Base-by-base conservation (phyloP, 2,888 invertebrate genomes). In the Seladonia tumulorum region DNA sequence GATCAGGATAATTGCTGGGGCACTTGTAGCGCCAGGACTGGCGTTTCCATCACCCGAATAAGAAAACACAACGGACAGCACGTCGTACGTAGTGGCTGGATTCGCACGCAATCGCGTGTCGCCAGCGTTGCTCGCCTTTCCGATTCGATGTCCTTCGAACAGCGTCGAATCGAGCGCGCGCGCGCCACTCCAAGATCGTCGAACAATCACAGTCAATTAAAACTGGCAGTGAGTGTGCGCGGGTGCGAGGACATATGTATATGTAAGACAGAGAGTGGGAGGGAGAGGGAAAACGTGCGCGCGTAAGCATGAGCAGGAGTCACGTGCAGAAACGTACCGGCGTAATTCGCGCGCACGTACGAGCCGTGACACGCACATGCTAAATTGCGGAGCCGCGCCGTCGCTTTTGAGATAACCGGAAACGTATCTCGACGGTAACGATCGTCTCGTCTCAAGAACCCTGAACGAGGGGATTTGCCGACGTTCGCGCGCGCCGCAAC, bases 341-440 rank as follows among this genome's bases (percentile, higher is more conserved):
- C 68, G 39, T 68, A 68, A 68, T 68, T 68, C 39, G 89, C 82
- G 89, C 88, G 88, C 90, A 84, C 84, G 89, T 86, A 80, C 90
- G 45, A n/a, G 88, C 86, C 87, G 81, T 84, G 83, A 88, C 88
- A 91, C 89, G 92, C 93, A 91, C 92, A 91, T 91, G 91, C 89
- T 90, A 89, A 92, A 92, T 91, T 92, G 90, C 87, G 89, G 84
- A 88, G 90, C 74, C 76, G 80, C 68, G 39, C 39, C 73, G 76
- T 83, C 86, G 89, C 83, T 87, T 78, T 82, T 63, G 77, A 72
- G 80, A 83, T 83, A 87, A 85, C 89, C 85, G 87, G 90, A 90
- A 90, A 80, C 75, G 82, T 72, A 73, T 81, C 82, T 85, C 79
- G 75, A 42, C 68, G 68, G 68, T 68, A 68, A 68, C 68, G 68